A percentile compares a stretch with the other conserved stretches of the same genome.
These are phyloP conservation scores for Sinelater perroti DNA, from an alignment of 2,888 invertebrate genomes.

Conservation along the genomic window DNA sequence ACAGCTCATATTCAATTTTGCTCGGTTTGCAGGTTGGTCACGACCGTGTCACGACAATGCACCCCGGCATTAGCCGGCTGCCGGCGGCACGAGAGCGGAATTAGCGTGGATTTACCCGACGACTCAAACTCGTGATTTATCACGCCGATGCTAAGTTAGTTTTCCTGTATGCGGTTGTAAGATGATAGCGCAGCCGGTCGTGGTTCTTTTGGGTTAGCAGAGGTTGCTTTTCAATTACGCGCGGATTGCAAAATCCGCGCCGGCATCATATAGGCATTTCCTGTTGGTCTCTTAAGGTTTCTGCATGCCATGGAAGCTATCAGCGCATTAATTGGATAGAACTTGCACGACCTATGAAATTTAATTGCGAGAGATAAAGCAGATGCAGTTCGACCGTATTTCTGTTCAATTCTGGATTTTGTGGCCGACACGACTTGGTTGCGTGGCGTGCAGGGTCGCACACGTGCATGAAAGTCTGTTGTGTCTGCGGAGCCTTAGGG, in stretches of 20 bases:
- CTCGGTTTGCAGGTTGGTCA: constrained; percentile 22
- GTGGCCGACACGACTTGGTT: too few relatives aligned
- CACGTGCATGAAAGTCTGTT: constrained; percentile 18
- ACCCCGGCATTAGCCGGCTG: constrained; percentile 8
- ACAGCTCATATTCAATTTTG: constrained; percentile 21
- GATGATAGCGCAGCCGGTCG: background rate
- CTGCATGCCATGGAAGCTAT: too few relatives aligned
- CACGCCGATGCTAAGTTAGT: background rate
- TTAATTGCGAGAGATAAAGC: too few relatives aligned
- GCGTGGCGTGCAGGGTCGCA: constrained; percentile 14
- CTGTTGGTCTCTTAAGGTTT: too few relatives aligned
- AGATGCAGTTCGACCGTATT: too few relatives aligned
- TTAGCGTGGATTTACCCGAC: constrained; percentile 11
- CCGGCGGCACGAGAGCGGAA: constrained; percentile 11
- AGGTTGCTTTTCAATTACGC: too few relatives aligned
- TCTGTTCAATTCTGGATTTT: too few relatives aligned
- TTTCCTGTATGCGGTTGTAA: constrained; percentile 1
- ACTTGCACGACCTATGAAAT: too few relatives aligned
- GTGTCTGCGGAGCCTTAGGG: constrained; percentile 15
- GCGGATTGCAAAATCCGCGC: too few relatives aligned
- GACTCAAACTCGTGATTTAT: constrained; percentile 11
- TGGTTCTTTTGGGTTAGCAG: too few relatives aligned
- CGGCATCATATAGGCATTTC: too few relatives aligned
- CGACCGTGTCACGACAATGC: constrained; percentile 10
- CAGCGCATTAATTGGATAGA: too few relatives aligned